phyloP scores from a whole-genome alignment of 2,797 vertebrate species.

The Notamacropus eugenii region DNA sequence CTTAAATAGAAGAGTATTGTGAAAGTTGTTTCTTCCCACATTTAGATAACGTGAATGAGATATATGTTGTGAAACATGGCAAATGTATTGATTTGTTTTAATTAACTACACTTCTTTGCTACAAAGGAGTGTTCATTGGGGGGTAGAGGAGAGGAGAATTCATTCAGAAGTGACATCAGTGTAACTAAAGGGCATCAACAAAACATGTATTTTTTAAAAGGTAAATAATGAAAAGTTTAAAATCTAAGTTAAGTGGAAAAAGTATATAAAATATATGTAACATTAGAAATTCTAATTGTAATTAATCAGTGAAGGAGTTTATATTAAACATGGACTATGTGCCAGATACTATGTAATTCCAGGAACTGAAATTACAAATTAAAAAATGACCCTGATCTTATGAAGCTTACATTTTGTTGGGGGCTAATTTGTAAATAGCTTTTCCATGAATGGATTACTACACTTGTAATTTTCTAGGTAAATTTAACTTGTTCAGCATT shows the following conservation, averaged over 20 bases:
- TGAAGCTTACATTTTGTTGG: background rate
- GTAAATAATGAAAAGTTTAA: background rate
- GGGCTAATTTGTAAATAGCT: background rate
- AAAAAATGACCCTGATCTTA: background rate
- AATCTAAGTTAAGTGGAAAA: background rate
- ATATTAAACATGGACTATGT: background rate
- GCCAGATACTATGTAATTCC: background rate
- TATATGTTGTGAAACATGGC: background rate
- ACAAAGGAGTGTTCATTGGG: background rate
- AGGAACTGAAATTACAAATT: background rate
- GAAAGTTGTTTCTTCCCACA: background rate
- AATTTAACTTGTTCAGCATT: background rate
- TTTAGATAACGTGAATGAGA: background rate
- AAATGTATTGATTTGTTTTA: background rate
- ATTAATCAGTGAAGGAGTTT: background rate
- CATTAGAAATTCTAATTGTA: background rate
- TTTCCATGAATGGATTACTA: background rate
- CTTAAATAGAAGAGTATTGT: background rate
- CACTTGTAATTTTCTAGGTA: background rate
- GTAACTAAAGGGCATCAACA: background rate
- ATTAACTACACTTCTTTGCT: background rate
- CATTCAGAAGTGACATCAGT: background rate
- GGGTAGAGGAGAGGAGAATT: background rate
- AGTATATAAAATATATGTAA: background rate
- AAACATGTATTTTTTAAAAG: background rate